A percentile compares a stretch with the other conserved stretches of the same genome.
Evolutionary conservation across 2,797 vertebrate genomes (phyloP).

Genomic region (Muscicapa striata): DNA sequence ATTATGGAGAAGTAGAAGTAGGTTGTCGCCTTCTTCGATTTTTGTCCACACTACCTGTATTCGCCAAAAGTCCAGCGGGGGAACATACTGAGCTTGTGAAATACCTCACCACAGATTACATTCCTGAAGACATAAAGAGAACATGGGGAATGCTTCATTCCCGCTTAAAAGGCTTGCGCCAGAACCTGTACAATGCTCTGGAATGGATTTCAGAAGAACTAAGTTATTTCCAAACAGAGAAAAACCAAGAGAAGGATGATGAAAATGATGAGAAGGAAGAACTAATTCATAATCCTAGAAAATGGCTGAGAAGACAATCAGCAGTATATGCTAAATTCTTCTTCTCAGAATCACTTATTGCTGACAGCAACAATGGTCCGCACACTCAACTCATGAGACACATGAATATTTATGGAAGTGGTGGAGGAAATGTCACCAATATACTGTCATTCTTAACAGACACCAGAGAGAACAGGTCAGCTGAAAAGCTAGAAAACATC

Average conservation of each 20-base stretch:
- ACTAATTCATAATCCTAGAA: slow-evolving; percentile 75
- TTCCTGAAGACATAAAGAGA: slow-evolving; percentile 75
- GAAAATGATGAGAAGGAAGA: slow-evolving; percentile 71
- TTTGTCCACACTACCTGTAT: slow-evolving; percentile 74
- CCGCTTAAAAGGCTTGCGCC: slow-evolving; percentile 77
- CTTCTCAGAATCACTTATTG: not conserved
- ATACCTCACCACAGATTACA: slow-evolving; percentile 80
- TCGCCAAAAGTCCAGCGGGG: slow-evolving; percentile 39
- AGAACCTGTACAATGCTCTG: slow-evolving; percentile 76
- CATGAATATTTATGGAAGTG: slow-evolving; percentile 78
- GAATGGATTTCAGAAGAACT: slow-evolving; percentile 87
- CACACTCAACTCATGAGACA: slow-evolving; percentile 71
- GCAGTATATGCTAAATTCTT: slow-evolving; percentile 79
- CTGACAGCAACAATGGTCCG: not conserved
- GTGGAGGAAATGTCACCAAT: slow-evolving; percentile 81
- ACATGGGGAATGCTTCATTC: slow-evolving; percentile 79
- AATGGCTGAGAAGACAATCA: slow-evolving; percentile 78
- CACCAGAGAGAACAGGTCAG: slow-evolving; percentile 55
- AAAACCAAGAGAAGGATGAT: slow-evolving; percentile 65
- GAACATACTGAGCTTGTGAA: slow-evolving; percentile 73
- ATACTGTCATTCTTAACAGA: slow-evolving; percentile 80
- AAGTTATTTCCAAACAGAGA: slow-evolving; percentile 86
- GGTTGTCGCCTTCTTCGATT: slow-evolving; percentile 79
- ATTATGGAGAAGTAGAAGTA: slow-evolving; percentile 81
- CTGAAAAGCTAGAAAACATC: slow-evolving; percentile 71